Conservation (phyloP, 2,888 invertebrate genomes). For the Eupeodes latifasciatus region DNA sequence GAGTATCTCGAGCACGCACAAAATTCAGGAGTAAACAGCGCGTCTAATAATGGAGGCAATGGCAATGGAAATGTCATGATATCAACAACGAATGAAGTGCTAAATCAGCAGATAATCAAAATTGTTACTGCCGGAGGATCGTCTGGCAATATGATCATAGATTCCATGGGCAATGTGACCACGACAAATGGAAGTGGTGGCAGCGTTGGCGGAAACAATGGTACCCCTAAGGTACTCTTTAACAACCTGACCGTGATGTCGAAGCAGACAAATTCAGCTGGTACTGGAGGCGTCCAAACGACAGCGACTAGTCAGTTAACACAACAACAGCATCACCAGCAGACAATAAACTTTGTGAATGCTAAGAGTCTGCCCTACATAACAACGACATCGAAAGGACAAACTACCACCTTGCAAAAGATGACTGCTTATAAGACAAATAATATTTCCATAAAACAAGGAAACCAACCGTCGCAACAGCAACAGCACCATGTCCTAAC, state of each 20-base stretch:
- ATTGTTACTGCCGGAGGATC: conserved; percentile 83
- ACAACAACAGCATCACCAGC: conserved; percentile 79
- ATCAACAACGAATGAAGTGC: conserved; percentile 80
- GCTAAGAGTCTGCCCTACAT: conserved; percentile 81
- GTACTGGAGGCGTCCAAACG: conserved; percentile 62
- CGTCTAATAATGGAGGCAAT: conserved; percentile 59
- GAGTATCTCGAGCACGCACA: conserved; percentile 79
- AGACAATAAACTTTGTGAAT: conserved; percentile 81
- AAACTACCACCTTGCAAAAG: conserved; percentile 65
- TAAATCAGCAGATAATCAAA: conserved; percentile 83
- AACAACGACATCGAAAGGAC: conserved; percentile 78
- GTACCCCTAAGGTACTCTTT: conserved; percentile 82
- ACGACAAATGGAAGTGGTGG: conserved; percentile 72
- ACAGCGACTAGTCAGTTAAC: conserved; percentile 68
- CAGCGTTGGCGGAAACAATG: conserved; percentile 75
- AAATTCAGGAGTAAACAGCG: conserved; percentile 58
- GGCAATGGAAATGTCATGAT: conserved; percentile 78
- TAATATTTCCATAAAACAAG: conserved; percentile 73
- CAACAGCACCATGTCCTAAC: conserved; percentile 75
- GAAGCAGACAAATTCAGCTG: conserved; percentile 79
- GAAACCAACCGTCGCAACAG: conserved; percentile 70
- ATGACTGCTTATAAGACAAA: conserved; percentile 65
- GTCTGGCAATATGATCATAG: conserved; percentile 83
- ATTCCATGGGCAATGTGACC: conserved; percentile 79
- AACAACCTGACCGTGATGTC: conserved; percentile 83